Conservation (phyloP, 2,113 vertebrate species). For the Saguinus midas region DNA sequence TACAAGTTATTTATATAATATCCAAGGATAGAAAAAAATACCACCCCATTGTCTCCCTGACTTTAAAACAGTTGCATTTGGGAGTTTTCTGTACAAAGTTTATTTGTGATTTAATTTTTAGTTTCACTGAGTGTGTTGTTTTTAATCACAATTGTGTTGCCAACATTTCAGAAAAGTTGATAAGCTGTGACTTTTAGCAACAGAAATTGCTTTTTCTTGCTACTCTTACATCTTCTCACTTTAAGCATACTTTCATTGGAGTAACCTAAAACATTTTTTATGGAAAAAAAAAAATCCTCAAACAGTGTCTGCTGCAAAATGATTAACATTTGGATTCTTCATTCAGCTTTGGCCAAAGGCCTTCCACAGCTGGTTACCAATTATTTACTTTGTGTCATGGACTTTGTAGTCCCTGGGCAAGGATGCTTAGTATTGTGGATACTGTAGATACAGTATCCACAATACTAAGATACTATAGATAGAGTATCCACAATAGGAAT, state of each 20-base stretch:
- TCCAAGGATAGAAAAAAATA: constrained; percentile 57
- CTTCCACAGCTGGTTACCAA: neutral
- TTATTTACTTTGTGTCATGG: neutral
- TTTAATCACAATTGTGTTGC: constrained; percentile 33
- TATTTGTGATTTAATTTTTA: constrained; percentile 49
- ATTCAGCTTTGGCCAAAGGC: neutral
- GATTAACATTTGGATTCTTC: neutral
- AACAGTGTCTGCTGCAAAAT: neutral
- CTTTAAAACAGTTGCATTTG: constrained; percentile 60
- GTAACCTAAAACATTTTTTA: constrained; percentile 19
- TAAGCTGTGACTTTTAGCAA: neutral
- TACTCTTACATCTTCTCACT: neutral
- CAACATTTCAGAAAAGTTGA: constrained; percentile 6
- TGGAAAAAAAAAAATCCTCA: neutral
- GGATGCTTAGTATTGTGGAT: neutral
- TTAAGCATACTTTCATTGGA: neutral
- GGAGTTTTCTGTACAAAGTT: constrained; percentile 43
- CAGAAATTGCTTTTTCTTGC: neutral
- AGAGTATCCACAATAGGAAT: too few relatives aligned
- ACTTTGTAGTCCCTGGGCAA: neutral
- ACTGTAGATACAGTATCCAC: too few relatives aligned
- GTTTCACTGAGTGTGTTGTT: constrained; percentile 42
- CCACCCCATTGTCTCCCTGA: constrained; percentile 66
- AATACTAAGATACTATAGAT: too few relatives aligned
- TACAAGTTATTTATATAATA: constrained; percentile 66